A percentile compares a stretch with the other conserved stretches of the same genome.
phyloP scores from a whole-genome alignment of 2,888 invertebrate genomes.

The Galerucella calmariensis region DNA sequence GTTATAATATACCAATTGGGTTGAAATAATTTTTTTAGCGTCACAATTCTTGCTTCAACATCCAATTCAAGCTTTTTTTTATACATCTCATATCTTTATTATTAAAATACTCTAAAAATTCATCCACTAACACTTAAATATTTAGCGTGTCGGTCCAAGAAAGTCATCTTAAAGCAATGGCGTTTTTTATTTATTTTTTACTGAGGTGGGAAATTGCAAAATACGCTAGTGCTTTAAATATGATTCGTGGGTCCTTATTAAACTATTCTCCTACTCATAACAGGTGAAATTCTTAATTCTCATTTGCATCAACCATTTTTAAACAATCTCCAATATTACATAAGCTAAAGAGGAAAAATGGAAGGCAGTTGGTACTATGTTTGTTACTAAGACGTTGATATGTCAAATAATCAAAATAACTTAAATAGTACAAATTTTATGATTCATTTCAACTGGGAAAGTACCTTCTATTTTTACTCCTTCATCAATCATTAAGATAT shows the following conservation, averaged over 20 bases:
- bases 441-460: neutral
- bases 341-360: conserved; percentile 31
- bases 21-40: conserved; percentile 54
- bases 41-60: conserved; percentile 53
- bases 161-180: conserved; percentile 29
- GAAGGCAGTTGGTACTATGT: neutral
- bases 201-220: neutral
- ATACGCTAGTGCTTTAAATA: neutral
- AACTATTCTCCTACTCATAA: conserved; percentile 57
- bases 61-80: conserved; percentile 56
- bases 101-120: conserved; percentile 60
- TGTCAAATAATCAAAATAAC: no score
- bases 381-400: no score
- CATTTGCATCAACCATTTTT: conserved; percentile 48
- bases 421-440: no score
- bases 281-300: conserved; percentile 48
- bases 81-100: conserved; percentile 44
- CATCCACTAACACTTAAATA: conserved; percentile 62
- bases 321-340: conserved; percentile 57
- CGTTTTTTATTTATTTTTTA: neutral
- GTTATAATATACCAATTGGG: conserved; percentile 58
- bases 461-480: conserved; percentile 21
- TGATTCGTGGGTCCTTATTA: conserved; percentile 44
- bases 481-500: conserved; percentile 33
- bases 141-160: conserved; percentile 54